phyloP scores from a whole-genome alignment of 2,797 vertebrate species.

The Myiothlypis chrysogaster region DNA sequence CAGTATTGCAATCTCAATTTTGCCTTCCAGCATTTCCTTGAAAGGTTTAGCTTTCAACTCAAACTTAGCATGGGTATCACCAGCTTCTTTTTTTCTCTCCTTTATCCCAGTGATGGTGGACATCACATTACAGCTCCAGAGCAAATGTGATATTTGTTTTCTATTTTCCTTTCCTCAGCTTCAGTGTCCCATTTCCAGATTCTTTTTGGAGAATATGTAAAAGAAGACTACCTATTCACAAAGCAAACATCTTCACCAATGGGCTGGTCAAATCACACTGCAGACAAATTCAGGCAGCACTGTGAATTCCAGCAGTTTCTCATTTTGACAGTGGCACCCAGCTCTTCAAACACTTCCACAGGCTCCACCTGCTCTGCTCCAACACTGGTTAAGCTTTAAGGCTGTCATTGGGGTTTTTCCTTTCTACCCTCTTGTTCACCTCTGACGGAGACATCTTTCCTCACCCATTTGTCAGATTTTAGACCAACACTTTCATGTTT shows the following conservation, averaged over 20 bases:
- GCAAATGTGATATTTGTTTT: not conserved
- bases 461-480: not conserved
- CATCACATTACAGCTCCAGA: not conserved
- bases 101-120: not conserved
- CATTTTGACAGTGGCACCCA: not conserved
- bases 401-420: rapidly evolving
- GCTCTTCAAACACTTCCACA: not conserved
- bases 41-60: not conserved
- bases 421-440: not conserved
- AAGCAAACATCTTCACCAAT: not conserved
- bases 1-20: not conserved
- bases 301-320: not conserved
- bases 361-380: not conserved
- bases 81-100: not conserved
- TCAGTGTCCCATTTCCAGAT: not conserved
- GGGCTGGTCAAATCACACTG: not conserved
- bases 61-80: not conserved
- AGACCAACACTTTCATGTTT: not conserved
- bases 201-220: not conserved
- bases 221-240: not conserved
- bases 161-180: not conserved
- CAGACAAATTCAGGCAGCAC: not conserved
- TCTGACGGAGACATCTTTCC: not conserved
- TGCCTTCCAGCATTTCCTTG: not conserved
- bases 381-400: not conserved